Base-by-base conservation (phyloP, 1,140 invertebrate genomes). In the Drosophila aff. region DNA sequence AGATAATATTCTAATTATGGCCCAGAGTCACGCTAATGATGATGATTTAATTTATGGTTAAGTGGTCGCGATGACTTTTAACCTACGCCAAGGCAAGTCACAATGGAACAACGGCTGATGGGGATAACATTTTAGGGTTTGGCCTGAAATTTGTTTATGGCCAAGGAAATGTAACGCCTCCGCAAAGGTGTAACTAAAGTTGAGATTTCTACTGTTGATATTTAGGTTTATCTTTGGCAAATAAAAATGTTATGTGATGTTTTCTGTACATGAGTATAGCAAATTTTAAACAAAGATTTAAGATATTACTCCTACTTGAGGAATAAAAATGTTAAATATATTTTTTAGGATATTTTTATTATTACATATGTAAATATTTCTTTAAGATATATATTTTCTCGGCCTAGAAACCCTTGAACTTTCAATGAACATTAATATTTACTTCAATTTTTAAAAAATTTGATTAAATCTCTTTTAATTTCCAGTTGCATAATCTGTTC, bases 1-100 rank as follows among this genome's bases (percentile, higher is more conserved):
- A 52, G 84, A 83, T 89, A 83, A 79, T 68, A 86, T 86, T 86
- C 71, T 86, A 87, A 83, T 83, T 80, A 74, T 67, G 49, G 63
- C 18, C 28, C 41, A 61, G 65, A 71, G 46, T 68, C 67, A 67
- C 59, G 38, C 64, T 81, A 62, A 69, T 64, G 69, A 78, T 79
- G 75, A 79, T 76, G 66, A 62, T 83, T 71, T 83, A 69, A 82
- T 87, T 83, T 73, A 83, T 57, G 60, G 71, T 16, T 52, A 73
- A 57, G 44, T 78, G 60, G 79, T 57, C 16, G 38, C 33, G 44
- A 49, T 80, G 72, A 73, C 66, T 69, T 79, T 79, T 83, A 72
- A 67, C 62, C 71, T 78, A 69, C 71, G 65, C 44, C 65, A 60
- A 52, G 36, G 23, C 23, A 40, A 36, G 41, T 43, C 52, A 40